These are phyloP conservation scores for Eospalax fontanierii DNA, from an alignment of 2,797 vertebrate species.

Conservation along the genomic window DNA sequence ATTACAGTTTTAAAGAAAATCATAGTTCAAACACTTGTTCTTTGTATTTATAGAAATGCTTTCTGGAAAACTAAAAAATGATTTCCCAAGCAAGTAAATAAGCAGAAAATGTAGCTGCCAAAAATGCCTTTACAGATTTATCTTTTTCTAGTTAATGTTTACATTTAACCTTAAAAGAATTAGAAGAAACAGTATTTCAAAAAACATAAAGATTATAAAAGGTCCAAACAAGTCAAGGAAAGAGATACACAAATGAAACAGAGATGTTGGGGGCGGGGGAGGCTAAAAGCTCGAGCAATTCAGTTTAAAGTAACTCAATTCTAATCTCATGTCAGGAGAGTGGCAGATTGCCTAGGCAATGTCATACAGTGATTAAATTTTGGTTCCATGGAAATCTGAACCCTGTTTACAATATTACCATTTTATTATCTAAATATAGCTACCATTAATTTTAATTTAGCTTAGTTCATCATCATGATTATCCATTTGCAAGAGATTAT, in stretches of 20 bases:
- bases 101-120: conserved; percentile 41
- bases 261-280: neutral
- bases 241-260: conserved; percentile 54
- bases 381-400: conserved; percentile 45
- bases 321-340: neutral
- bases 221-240: conserved; percentile 9
- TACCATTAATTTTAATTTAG: conserved; percentile 68
- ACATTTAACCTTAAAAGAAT: conserved; percentile 60
- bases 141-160: conserved; percentile 41
- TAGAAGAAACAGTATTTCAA: conserved; percentile 3
- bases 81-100: conserved; percentile 61
- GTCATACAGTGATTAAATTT: conserved; percentile 46
- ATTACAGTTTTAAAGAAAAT: conserved; percentile 24
- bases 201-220: conserved; percentile 39
- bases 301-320: conserved; percentile 50
- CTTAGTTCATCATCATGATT: conserved; percentile 31
- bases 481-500: conserved; percentile 45
- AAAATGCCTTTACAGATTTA: neutral
- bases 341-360: neutral
- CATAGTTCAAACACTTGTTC: neutral
- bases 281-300: conserved; percentile 24
- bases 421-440: conserved; percentile 64
- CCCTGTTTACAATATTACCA: conserved; percentile 46
- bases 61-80: conserved; percentile 32
- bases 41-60: conserved; percentile 41